These are phyloP conservation scores for Ctena decussata DNA, from an alignment of 2,888 invertebrate genomes.

Conservation along the genomic window DNA sequence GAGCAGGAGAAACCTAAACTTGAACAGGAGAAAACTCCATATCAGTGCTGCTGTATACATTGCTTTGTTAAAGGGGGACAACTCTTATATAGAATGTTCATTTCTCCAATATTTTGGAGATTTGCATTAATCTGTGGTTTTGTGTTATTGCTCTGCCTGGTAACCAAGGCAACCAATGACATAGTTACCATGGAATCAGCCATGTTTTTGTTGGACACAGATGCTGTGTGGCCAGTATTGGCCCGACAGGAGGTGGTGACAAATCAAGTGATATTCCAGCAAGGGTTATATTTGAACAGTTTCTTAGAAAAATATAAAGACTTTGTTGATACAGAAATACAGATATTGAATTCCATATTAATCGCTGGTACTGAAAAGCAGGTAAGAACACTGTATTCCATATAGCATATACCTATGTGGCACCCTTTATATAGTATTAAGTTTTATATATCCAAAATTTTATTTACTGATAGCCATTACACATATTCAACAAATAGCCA, in stretches of 20 bases:
- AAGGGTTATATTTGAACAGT: slow-evolving; percentile 78
- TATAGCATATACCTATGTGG: no score
- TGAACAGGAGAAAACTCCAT: slow-evolving; percentile 4
- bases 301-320: slow-evolving; percentile 69
- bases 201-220: slow-evolving; percentile 72
- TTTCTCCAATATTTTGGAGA: slow-evolving; percentile 72
- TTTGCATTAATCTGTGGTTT: slow-evolving; percentile 71
- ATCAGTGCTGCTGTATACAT: slow-evolving; percentile 25
- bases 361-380: slow-evolving; percentile 69
- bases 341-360: slow-evolving; percentile 68
- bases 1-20: slow-evolving; percentile 68
- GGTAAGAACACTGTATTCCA: slow-evolving; percentile 63
- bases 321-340: slow-evolving; percentile 68
- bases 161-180: slow-evolving; percentile 71
- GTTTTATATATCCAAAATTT: no score
- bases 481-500: no score
- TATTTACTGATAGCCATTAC: no score
- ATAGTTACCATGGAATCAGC: slow-evolving; percentile 73
- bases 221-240: slow-evolving; percentile 68
- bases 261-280: slow-evolving; percentile 65
- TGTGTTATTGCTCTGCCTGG: slow-evolving; percentile 67
- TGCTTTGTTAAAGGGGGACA: slow-evolving; percentile 29
- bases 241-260: slow-evolving; percentile 69
- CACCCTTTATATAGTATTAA: no score
- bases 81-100: slow-evolving; percentile 64